Base-by-base conservation (phyloP, 2,113 vertebrate species). In the Paralichthys olivaceus region DNA sequence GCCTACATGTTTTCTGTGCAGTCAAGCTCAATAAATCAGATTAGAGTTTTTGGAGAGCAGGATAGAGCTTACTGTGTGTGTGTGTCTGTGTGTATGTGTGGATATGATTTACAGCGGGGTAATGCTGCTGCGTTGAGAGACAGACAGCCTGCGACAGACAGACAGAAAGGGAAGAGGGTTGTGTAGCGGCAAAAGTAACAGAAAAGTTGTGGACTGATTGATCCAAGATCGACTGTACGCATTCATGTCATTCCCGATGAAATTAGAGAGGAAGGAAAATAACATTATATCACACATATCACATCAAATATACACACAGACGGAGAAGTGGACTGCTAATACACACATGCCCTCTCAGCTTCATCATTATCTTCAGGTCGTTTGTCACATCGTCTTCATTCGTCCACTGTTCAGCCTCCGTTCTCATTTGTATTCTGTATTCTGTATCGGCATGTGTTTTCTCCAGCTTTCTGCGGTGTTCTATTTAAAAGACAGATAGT, bases 1-100 rank as follows among this genome's bases (percentile, higher is more conserved):
- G 75, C 72, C 28, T 69, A 66, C 71, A 77, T 83, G 76, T 83
- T 78, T 71, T 82, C 81, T 76, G 81, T 87, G 73, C 84, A 87
- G 86, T 87, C 80, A 86, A 73, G 72, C 83, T 68, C 77, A 76
- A 77, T 85, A 85, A 87, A 91, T 91, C 83, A 86, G 73, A 89
- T 89, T 87, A 80, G 55, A 85, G 34, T 76, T 76, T 80, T 83
- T 84, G 73, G 77, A 73, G 69, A 85, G 66, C 40, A 67, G 55
- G 65, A 59, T 71, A 53, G 72, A 55, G 49, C 25, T 84, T 53
- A 45, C 9, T 64, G 60, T 26, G 22, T 58, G 26, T 56, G 65
- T 63, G 43, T 47, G 32, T 49, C 56, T 68, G 61, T 57, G 61
- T 66, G 28, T 71, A 75, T 66, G 29, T 8, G 8, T 43, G 15